These are phyloP conservation scores for Glareola pratincola DNA, from an alignment of 2,113 vertebrate genomes.

Conservation along the genomic window DNA sequence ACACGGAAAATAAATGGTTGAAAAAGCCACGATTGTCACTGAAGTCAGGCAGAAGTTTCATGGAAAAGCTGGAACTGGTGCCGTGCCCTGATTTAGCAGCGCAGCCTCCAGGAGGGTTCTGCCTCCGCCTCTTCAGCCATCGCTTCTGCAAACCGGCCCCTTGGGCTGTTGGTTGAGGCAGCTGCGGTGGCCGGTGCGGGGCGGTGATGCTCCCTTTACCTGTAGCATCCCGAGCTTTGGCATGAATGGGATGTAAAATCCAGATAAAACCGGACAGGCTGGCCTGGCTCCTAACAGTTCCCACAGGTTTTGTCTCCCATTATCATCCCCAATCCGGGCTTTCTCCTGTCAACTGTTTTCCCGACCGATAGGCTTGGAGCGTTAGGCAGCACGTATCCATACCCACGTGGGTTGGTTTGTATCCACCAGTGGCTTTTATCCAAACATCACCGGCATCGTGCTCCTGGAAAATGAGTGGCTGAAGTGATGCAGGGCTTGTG, in stretches of 20 bases:
- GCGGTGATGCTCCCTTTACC: background rate
- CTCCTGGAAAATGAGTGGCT: background rate
- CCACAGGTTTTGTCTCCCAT: background rate
- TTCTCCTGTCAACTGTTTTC: background rate
- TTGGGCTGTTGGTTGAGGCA: background rate
- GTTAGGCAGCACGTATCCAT: background rate
- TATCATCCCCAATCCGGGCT: rapidly evolving
- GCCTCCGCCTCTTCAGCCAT: background rate
- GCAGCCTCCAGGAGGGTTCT: background rate
- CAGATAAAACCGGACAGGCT: background rate
- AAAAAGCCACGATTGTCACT: background rate
- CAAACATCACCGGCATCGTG: background rate
- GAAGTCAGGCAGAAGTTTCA: background rate
- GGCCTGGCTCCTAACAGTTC: background rate
- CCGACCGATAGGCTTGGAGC: background rate
- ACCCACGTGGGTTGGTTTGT: background rate
- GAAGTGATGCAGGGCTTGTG: background rate
- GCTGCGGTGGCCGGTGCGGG: background rate
- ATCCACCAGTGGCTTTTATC: background rate
- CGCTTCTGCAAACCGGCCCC: background rate
- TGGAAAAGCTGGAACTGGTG: background rate
- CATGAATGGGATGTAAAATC: rapidly evolving
- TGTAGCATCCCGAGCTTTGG: background rate
- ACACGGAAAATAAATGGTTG: background rate
- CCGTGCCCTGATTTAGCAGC: background rate